Conservation (phyloP, 37 sponge, comb jelly and placozoan species). For the Eunapius fragilis region DNA sequence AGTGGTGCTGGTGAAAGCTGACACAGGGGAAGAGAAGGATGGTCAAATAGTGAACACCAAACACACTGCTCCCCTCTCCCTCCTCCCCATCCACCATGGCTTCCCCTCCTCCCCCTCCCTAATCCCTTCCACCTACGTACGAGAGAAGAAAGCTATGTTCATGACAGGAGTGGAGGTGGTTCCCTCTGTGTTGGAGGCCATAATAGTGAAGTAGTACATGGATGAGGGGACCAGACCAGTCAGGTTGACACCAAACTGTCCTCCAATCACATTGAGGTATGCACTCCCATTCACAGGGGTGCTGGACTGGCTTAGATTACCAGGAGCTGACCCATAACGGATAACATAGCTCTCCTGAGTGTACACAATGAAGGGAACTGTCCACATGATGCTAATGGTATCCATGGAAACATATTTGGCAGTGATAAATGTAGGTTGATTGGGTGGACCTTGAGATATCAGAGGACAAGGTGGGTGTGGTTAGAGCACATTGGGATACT, state of each 20-base stretch:
- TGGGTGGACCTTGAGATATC: constrained; percentile 29
- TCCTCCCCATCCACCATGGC: too few relatives aligned
- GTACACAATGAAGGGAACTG: constrained; percentile 27
- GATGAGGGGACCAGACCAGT: constrained; percentile 19
- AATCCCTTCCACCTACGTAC: not conserved
- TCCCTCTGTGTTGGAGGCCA: constrained; percentile 35
- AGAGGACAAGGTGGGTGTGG: too few relatives aligned
- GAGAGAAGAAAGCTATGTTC: constrained; percentile 3
- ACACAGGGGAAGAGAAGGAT: too few relatives aligned
- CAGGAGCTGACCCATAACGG: constrained; percentile 7
- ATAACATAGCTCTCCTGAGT: constrained; percentile 56
- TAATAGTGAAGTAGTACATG: constrained; percentile 36
- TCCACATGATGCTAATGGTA: constrained; percentile 43
- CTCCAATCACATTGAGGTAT: constrained; percentile 1
- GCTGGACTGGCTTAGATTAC: not conserved
- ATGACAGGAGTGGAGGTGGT: not conserved
- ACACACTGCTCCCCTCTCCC: too few relatives aligned
- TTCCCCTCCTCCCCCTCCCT: not conserved
- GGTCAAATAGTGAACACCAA: too few relatives aligned
- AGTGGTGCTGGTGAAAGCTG: not conserved
- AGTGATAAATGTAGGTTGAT: not conserved
- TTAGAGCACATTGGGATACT: not conserved
- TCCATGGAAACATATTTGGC: not conserved
- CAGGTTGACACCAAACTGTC: constrained; percentile 9
- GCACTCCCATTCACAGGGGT: not conserved